phyloP scores from a whole-genome alignment of 2,888 invertebrate genomes.

The Xiphydria camelus region DNA sequence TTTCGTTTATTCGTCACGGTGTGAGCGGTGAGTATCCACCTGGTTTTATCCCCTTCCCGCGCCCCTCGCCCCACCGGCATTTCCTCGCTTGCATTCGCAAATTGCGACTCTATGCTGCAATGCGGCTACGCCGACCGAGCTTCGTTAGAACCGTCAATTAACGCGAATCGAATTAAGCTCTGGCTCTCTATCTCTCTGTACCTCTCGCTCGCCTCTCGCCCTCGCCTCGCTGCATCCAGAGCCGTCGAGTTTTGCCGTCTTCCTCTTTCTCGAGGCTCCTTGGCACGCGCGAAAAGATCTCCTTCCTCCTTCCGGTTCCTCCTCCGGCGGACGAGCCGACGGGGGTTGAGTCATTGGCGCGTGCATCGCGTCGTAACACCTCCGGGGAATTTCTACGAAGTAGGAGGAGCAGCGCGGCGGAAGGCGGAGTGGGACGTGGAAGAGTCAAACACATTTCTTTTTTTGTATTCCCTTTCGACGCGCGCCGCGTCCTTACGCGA shows the following conservation, averaged over 20 bases:
- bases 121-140: conserved; percentile 8
- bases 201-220: too few species aligned
- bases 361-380: background rate
- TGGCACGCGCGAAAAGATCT: background rate
- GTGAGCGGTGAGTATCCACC: too few species aligned
- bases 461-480: conserved; percentile 18
- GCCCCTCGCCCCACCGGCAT: background rate
- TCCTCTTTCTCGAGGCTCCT: too few species aligned
- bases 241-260: too few species aligned
- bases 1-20: too few species aligned
- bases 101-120: conserved; percentile 1
- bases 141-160: conserved; percentile 46
- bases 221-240: too few species aligned
- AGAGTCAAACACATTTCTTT: conserved; percentile 31
- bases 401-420: too few species aligned
- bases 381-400: conserved; percentile 1
- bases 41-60: background rate
- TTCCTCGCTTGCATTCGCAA: background rate
- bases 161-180: conserved; percentile 37
- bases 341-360: background rate
- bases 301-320: background rate
- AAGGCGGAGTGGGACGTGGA: too few species aligned
- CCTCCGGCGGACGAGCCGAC: background rate
- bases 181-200: too few species aligned
- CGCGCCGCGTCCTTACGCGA: background rate